A percentile compares a stretch with the other conserved stretches of the same genome.
phyloP scores from a whole-genome alignment of 37 sponge, comb jelly and placozoan genomes.

The Mnemiopsis leidyi region DNA sequence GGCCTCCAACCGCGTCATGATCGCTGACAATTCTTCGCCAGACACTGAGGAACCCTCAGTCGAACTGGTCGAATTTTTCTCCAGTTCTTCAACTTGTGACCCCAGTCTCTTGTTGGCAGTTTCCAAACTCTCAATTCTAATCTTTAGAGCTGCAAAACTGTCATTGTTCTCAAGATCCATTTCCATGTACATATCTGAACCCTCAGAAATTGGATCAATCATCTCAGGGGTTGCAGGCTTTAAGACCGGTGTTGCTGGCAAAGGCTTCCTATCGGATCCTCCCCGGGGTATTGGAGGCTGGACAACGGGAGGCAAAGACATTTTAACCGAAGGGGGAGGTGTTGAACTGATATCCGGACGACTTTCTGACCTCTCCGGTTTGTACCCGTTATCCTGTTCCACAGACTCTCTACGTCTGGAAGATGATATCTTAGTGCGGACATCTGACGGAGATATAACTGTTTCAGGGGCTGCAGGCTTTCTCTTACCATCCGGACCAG shows the following conservation, averaged over 20 bases:
- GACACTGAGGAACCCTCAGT: not conserved
- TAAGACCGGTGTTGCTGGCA: not conserved
- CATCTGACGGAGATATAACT: not conserved
- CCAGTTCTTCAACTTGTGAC: not conserved
- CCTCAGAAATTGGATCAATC: not conserved
- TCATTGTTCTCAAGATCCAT: not conserved
- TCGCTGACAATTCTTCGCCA: not conserved
- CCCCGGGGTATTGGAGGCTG: not conserved
- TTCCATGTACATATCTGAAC: not conserved
- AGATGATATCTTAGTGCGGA: not conserved
- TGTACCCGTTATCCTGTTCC: not conserved
- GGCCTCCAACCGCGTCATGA: not conserved
- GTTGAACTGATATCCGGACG: not conserved
- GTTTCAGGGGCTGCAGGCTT: not conserved
- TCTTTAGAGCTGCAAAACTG: not conserved
- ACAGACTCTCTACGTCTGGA: not conserved
- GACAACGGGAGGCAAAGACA: not conserved
- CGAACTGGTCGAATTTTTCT: not conserved
- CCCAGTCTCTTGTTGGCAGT: not conserved
- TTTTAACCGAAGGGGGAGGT: not conserved
- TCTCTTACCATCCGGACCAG: not conserved
- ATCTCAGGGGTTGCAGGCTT: not conserved
- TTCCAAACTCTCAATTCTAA: not conserved
- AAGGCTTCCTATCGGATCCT: not conserved
- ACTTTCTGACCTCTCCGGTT: not conserved